These are phyloP conservation scores for Actenoides hombroni DNA, from an alignment of 2,113 vertebrate genomes.

Conservation along the genomic window DNA sequence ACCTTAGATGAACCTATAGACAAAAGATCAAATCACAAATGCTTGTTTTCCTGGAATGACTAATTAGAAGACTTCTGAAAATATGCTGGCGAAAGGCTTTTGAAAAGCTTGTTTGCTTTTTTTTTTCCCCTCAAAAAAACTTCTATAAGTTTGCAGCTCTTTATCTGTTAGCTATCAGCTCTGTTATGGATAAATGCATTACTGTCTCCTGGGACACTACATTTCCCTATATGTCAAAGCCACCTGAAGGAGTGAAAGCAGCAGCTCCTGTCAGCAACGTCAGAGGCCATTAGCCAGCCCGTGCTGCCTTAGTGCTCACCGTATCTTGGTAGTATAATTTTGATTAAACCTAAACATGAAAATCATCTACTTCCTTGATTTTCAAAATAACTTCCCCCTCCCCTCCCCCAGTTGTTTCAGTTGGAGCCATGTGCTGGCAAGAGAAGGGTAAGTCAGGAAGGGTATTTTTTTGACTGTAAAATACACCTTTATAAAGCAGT, in stretches of 20 bases:
- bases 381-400: neutral
- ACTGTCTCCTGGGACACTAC: neutral
- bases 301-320: neutral
- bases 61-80: neutral
- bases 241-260: neutral
- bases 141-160: neutral
- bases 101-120: neutral
- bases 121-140: no score
- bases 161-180: neutral
- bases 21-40: neutral
- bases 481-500: neutral
- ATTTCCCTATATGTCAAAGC: neutral
- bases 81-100: neutral
- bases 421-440: neutral
- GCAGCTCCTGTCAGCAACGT: neutral
- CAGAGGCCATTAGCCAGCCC: neutral
- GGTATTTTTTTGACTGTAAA: neutral
- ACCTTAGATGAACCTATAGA: neutral
- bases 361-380: neutral
- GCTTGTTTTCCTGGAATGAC: neutral
- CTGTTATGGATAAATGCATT: neutral
- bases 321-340: neutral
- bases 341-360: neutral
- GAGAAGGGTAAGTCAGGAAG: neutral
- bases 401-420: neutral